Evolutionary conservation across 1,140 invertebrate species (phyloP), one percentile per base, ranked within the genome.

Genomic region (Aphelenchoides avenae): DNA sequence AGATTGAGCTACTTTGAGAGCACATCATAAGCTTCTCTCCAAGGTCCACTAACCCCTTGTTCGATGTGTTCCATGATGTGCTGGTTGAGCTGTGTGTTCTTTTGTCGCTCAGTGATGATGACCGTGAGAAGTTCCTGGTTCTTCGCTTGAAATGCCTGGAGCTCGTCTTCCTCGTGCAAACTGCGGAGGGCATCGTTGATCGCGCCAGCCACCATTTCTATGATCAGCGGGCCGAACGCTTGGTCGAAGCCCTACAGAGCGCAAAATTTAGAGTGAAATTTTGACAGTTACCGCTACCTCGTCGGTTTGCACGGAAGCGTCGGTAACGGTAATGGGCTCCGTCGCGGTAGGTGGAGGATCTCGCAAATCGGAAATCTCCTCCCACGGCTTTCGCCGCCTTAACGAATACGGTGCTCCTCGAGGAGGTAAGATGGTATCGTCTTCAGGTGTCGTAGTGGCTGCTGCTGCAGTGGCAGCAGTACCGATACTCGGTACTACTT

Each of bases 151-250:
- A 61, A 37, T n/a, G n/a, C 13, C 42, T 40, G 13, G 22, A 61
- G 33, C 6, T 61, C 36, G 13, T 64, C 57, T 36, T 62, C 58
- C 36, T 61, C 58, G 13, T 24, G 22, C 20, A 64, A 18, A 46
- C 30, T 63, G 18, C 37, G 22, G 13, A 47, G 9, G 26, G 42
- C 58, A 63, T 61, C 58, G n/a, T 24, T 24, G 3, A 64, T 26
- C 13, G 58, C 58, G 9, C 46, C 59, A 20, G 4, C 34, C 15
- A 63, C 58, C 42, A 61, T 62, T 51, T 61, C 58, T 7, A 18
- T 20, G 6, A 61, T 44, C 11, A 61, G 29, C 13, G 58, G 58
- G 20, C 46, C 51, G 29, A 61, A 61, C 15, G 58, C 41, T 43
- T 62, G 44, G 9, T 61, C 59, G 24, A 61, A 61, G 33, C 15